A percentile compares a stretch with the other conserved stretches of the same genome.
These are phyloP conservation scores for Crematogaster levior DNA, from an alignment of 2,888 invertebrate genomes.

Conservation along the genomic window DNA sequence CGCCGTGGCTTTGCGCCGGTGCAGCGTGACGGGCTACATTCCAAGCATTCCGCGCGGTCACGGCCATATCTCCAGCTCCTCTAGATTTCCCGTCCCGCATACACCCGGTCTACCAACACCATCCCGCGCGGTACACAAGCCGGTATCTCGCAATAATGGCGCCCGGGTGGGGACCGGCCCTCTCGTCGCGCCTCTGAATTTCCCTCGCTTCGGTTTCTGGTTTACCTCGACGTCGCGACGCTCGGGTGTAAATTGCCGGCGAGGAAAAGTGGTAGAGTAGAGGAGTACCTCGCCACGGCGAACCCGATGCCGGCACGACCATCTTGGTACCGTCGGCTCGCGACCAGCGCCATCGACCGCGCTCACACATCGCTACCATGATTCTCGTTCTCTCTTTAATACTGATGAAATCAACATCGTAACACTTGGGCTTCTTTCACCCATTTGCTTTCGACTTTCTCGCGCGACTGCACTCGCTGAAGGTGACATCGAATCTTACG, in stretches of 20 bases:
- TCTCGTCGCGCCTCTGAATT: slow-evolving; percentile 31
- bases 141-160: slow-evolving; percentile 54
- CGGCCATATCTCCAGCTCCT: slow-evolving; percentile 85
- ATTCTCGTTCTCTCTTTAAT: not conserved
- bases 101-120: slow-evolving; percentile 56
- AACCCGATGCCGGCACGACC: slow-evolving; percentile 5
- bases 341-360: not conserved
- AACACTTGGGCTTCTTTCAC: not conserved
- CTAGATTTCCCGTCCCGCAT: slow-evolving; percentile 76
- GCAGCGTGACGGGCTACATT: slow-evolving; percentile 84
- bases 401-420: not conserved
- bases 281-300: not conserved
- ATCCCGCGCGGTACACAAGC: slow-evolving; percentile 36
- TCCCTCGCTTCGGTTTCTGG: slow-evolving; percentile 41
- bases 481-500: not conserved
- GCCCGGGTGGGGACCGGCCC: slow-evolving; percentile 36
- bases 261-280: slow-evolving; percentile 11
- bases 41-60: slow-evolving; percentile 84
- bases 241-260: slow-evolving; percentile 13
- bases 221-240: slow-evolving; percentile 42
- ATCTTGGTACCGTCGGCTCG: slow-evolving; percentile 2
- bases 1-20: slow-evolving; percentile 78
- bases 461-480: not conserved
- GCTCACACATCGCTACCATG: not conserved
- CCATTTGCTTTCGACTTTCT: not conserved